Base-by-base conservation (phyloP, 2,797 vertebrate species). In the Gobionotothen gibberifrons region DNA sequence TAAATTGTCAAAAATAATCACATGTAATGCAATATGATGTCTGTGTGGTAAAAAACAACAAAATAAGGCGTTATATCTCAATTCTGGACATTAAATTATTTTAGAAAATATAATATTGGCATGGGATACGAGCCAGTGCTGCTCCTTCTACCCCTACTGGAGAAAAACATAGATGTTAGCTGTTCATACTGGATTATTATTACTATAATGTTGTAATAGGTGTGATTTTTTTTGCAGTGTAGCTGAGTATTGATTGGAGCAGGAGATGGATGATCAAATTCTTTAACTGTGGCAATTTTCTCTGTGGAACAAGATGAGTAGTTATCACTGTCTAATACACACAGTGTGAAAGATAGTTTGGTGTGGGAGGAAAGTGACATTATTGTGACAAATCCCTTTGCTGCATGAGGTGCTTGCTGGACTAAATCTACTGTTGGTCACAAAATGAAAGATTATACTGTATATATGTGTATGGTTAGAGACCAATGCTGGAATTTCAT, bases 181-280 rank as follows among this genome's bases (percentile, higher is more conserved):
- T 22, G 14, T 22, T 14, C 21, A 3, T 12, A n/a, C 1, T 15
- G 2, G 16, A 49, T 47, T 46, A 17, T 39, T 26, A 44, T 39
- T 0, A 4, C n/a, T 16, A 16, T 4, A 3, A 2, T 29, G 11
- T n/a, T 2, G 3, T 40, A 5, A 13, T 1, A 12, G 12, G 10
- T n/a, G 8, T 7, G 2, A 13, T 1, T 13, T 26, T 54, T 84
- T 73, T 85, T 85, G 44, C 64, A 85, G 84, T 71, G 69, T 40
- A 63, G 7, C 13, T 59, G 0, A 0, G 6, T 70, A 65, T 56
- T 79, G 78, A 83, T 72, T 72, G 57, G 65, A 93, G 85, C 89
- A 84, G 52, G 32, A 55, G 72, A 75, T 0, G 0, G 16, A 55
- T 29, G 58, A 49, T 70, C 43, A 12, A 47, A 72, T 74, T 64